Conservation (phyloP, 2,797 vertebrate genomes). For the Heterohyrax brucei region DNA sequence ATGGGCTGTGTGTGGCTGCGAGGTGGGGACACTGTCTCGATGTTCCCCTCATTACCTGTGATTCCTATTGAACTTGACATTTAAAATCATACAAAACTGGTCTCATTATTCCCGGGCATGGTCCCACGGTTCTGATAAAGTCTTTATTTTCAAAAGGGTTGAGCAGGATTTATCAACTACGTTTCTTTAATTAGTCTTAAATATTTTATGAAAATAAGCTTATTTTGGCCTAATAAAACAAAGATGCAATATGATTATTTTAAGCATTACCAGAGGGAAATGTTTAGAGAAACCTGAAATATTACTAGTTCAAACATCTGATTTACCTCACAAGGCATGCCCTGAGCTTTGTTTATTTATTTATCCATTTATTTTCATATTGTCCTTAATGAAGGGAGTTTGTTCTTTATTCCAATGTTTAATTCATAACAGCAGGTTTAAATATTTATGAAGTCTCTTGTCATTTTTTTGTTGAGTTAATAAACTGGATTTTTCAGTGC, state of each 20-base stretch:
- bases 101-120: not conserved
- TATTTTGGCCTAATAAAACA: slow-evolving; percentile 81
- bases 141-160: slow-evolving; percentile 57
- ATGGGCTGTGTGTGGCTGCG: not conserved
- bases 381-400: slow-evolving; percentile 72
- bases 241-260: slow-evolving; percentile 74
- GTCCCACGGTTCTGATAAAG: not conserved
- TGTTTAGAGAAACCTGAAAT: slow-evolving; percentile 87
- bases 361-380: slow-evolving; percentile 85
- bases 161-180: slow-evolving; percentile 43
- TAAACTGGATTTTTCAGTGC: slow-evolving; percentile 70
- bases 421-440: slow-evolving; percentile 82
- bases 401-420: slow-evolving; percentile 81
- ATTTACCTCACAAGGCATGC: slow-evolving; percentile 82
- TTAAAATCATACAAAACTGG: slow-evolving; percentile 6
- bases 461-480: slow-evolving; percentile 83
- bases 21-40: not conserved
- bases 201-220: slow-evolving; percentile 80
- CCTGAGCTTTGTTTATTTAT: slow-evolving; percentile 81
- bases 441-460: slow-evolving; percentile 85
- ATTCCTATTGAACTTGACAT: not conserved
- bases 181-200: slow-evolving; percentile 63
- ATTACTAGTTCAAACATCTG: slow-evolving; percentile 84
- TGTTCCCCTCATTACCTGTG: not conserved
- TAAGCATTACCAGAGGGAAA: slow-evolving; percentile 87